These are phyloP conservation scores for Ceryle rudis DNA, from an alignment of 2,797 vertebrate species.

Conservation along the genomic window DNA sequence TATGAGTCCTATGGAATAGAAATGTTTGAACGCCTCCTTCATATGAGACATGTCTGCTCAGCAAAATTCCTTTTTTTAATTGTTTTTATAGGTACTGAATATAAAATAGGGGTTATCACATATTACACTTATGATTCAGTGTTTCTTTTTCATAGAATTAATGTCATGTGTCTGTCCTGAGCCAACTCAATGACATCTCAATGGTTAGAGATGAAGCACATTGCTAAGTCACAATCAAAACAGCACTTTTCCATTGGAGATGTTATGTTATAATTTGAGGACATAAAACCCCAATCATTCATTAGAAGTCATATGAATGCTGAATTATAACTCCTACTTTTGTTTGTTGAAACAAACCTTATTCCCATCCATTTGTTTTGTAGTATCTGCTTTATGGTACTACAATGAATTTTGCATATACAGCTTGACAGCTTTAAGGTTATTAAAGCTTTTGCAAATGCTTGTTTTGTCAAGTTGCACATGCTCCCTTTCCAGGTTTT, in stretches of 20 bases:
- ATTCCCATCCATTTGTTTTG: background rate
- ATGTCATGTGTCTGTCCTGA: background rate
- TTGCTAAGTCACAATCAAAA: background rate
- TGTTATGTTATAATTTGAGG: background rate
- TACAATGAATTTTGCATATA: background rate
- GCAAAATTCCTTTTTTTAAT: background rate
- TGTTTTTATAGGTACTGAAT: background rate
- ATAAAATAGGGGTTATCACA: background rate
- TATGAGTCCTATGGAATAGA: background rate
- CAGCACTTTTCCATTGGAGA: background rate
- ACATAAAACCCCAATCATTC: background rate
- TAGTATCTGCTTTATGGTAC: background rate
- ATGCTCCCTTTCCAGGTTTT: background rate
- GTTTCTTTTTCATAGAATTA: background rate
- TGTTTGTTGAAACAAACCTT: background rate
- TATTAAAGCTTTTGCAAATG: conserved; percentile 31
- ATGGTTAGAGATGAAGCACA: background rate
- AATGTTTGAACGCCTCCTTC: background rate
- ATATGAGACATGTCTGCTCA: background rate
- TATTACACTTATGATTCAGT: background rate
- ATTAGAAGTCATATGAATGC: background rate
- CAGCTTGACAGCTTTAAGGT: background rate
- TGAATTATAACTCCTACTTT: background rate
- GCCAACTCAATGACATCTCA: background rate
- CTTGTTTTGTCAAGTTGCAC: conserved; percentile 5